Percentiles rank a stretch among this genome's conserved stretches.
phyloP scores from a whole-genome alignment of 2,797 vertebrate genomes.

The Psittacula derbiana region DNA sequence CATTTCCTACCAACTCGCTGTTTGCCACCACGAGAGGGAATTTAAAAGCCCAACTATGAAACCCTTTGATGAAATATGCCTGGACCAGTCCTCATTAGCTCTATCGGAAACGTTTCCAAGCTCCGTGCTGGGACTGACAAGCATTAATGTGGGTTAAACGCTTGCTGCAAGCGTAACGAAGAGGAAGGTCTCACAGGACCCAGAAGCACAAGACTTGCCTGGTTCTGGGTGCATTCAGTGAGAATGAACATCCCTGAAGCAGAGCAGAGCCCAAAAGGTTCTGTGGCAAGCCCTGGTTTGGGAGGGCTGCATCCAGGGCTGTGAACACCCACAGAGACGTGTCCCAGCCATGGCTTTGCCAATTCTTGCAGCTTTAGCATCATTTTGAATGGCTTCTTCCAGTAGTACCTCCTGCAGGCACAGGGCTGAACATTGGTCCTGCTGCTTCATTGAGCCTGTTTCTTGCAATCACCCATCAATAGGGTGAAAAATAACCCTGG shows the following conservation, averaged over 20 bases:
- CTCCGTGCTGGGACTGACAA: not conserved
- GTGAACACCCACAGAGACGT: fast-evolving
- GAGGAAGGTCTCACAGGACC: not conserved
- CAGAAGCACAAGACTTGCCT: not conserved
- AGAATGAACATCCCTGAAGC: not conserved
- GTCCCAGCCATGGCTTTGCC: fast-evolving
- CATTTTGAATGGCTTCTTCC: not conserved
- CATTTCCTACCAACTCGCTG: not conserved
- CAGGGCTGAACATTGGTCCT: fast-evolving
- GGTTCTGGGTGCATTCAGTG: not conserved
- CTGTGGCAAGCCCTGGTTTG: fast-evolving
- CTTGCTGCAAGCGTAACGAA: not conserved
- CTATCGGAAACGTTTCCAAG: not conserved
- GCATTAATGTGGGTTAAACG: not conserved
- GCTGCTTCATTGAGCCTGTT: not conserved
- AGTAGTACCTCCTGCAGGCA: not conserved
- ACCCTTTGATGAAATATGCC: not conserved
- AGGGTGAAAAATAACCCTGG: fast-evolving
- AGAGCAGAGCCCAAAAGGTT: not conserved
- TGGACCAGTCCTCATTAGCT: not conserved
- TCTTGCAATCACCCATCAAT: not conserved
- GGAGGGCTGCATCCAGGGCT: not conserved
- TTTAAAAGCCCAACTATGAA: not conserved
- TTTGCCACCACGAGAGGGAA: not conserved
- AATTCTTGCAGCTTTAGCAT: not conserved